Evolutionary conservation across 1,140 invertebrate species (phyloP), one percentile per base, ranked within the genome.

Genomic region (Dysdera silvatica): DNA sequence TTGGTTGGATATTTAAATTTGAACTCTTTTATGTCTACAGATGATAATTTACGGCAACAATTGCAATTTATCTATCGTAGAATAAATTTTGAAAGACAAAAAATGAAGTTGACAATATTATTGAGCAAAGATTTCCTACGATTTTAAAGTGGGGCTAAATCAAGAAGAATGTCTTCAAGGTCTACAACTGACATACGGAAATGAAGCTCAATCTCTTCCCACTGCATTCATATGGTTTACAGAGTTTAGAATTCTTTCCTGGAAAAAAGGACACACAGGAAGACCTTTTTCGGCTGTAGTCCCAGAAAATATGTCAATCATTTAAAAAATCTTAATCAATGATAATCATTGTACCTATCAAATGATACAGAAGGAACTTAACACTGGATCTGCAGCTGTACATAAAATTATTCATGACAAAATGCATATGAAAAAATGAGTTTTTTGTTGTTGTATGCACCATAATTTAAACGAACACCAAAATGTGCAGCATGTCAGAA

Each of bases 181-280:
- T 4, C 24, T 49, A 26, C 47, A 49, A 49, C 29, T 26, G n/a
- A 28, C 47, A 49, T 49, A 12, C 29, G 47, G 47, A 7, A 26
- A 49, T 49, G 24, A 49, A 49, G 4, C 4, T 24, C 23, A 23
- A 49, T 14, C 47, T 49, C 47, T 12, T 49, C 23, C 24, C 29
- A 45, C 47, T 49, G 47, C 29, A 49, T 49, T 49, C 47, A 49
- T 23, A 49, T 49, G 47, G 47, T 49, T 49, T 49, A 49, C 12
- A 49, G 47, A 49, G 29, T 49, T 49, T 49, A 4, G 23, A 49
- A 7, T 26, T 49, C 24, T 49, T 28, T 49, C 29, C 24, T 12
- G n/a, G 47, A 24, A 28, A 4, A 28, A 49, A 49, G 47, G 29
- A 49, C 47, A 49, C 47, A 49, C n/a, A n/a, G n/a, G n/a, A n/a